Percentiles rank a stretch among this genome's conserved stretches.
These are phyloP conservation scores for Gandaritis pyraliata DNA, from an alignment of 2,888 invertebrate species.

Conservation along the genomic window DNA sequence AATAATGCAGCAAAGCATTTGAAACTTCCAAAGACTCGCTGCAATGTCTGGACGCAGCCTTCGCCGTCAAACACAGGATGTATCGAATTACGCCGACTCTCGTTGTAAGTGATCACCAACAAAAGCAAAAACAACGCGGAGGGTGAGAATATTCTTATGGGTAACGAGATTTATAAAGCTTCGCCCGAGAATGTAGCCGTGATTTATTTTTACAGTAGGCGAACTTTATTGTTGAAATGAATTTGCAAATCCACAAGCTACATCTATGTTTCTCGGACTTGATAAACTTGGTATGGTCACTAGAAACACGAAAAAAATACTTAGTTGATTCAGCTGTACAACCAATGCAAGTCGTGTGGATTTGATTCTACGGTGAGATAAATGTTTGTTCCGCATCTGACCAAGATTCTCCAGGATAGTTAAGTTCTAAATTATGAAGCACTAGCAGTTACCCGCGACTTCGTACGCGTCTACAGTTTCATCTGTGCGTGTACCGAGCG, in stretches of 20 bases:
- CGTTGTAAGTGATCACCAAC: conserved; percentile 78
- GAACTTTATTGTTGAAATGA: conserved; percentile 17
- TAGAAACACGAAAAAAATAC: too few relatives aligned
- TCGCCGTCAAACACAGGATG: conserved; percentile 75
- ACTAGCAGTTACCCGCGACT: too few relatives aligned
- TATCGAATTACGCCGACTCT: conserved; percentile 78
- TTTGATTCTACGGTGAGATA: too few relatives aligned
- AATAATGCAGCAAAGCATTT: conserved; percentile 8
- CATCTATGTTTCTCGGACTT: background rate
- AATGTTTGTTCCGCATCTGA: too few relatives aligned
- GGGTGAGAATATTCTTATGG: conserved; percentile 78
- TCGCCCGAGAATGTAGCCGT: conserved; percentile 64
- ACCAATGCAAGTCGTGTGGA: too few relatives aligned
- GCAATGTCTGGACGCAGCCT: conserved; percentile 38
- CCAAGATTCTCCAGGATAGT: too few relatives aligned
- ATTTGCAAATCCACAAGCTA: background rate
- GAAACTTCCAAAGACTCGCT: conserved; percentile 11
- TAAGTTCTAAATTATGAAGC: too few relatives aligned
- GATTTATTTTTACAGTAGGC: conserved; percentile 37
- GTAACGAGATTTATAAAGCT: conserved; percentile 75
- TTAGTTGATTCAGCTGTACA: too few relatives aligned
- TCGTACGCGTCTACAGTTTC: too few relatives aligned
- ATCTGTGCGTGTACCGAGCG: too few relatives aligned
- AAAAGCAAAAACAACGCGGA: conserved; percentile 53
- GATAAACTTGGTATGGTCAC: background rate